These are phyloP conservation scores for Sycophaga agraensis DNA, from an alignment of 1,140 invertebrate genomes.

Conservation along the genomic window DNA sequence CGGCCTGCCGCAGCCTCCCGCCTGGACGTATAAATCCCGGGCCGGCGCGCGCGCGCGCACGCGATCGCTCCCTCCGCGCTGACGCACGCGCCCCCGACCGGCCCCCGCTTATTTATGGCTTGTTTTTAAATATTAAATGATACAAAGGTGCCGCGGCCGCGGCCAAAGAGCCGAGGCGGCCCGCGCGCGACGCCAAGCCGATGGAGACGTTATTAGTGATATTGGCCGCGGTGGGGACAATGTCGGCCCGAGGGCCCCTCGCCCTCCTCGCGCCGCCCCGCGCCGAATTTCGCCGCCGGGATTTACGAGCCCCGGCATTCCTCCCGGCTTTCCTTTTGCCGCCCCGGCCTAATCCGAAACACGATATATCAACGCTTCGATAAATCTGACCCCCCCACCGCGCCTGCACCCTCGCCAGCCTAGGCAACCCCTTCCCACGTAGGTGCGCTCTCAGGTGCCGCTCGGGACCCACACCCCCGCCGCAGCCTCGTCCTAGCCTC, in stretches of 20 bases:
- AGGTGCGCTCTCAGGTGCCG: too few relatives aligned
- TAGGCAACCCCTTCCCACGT: too few relatives aligned
- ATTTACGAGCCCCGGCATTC: conserved; percentile 37
- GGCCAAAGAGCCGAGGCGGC: too few relatives aligned
- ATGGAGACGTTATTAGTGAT: background rate
- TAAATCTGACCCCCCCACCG: background rate
- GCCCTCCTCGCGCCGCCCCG: conserved; percentile 31
- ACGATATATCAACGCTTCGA: conserved; percentile 21
- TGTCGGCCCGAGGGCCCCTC: conserved; percentile 14
- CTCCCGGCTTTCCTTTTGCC: background rate
- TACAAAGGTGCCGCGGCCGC: conserved; percentile 51
- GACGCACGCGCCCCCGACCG: background rate
- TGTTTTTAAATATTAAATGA: conserved; percentile 60
- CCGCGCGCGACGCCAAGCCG: too few relatives aligned
- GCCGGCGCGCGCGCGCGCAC: too few relatives aligned
- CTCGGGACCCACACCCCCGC: too few relatives aligned
- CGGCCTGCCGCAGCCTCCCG: too few relatives aligned
- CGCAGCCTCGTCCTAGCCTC: too few relatives aligned
- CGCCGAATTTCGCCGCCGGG: conserved; percentile 37
- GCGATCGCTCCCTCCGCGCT: too few relatives aligned
- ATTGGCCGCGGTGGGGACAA: too few relatives aligned
- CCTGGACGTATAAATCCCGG: too few relatives aligned
- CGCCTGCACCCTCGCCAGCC: too few relatives aligned
- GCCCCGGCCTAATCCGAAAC: conserved; percentile 10
- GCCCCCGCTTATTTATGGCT: conserved; percentile 51